phyloP scores from a whole-genome alignment of 2,888 invertebrate species.

The Anoplius nigerrimus region DNA sequence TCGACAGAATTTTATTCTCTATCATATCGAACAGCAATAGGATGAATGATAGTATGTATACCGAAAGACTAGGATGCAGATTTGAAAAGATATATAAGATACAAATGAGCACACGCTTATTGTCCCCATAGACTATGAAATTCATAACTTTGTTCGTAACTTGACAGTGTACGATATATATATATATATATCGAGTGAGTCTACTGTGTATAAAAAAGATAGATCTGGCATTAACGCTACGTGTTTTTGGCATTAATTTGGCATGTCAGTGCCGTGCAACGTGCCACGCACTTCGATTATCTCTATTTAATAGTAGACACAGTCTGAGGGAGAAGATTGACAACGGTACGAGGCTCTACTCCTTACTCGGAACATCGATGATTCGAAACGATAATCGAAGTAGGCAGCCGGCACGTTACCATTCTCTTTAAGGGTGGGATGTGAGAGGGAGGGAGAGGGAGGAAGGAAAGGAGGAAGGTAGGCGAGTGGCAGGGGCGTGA shows the following conservation, averaged over 20 bases:
- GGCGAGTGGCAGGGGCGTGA: no score
- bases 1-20: slow-evolving; percentile 34
- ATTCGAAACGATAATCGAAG: slow-evolving; percentile 9
- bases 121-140: slow-evolving; percentile 60
- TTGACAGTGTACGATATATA: slow-evolving; percentile 27
- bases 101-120: slow-evolving; percentile 60
- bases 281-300: slow-evolving; percentile 3
- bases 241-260: slow-evolving; percentile 45
- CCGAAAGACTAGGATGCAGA: slow-evolving; percentile 26
- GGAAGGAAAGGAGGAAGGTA: no score
- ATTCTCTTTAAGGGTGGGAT: slow-evolving; percentile 4
- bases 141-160: slow-evolving; percentile 21
- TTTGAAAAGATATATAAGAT: slow-evolving; percentile 46
- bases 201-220: slow-evolving; percentile 25
- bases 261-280: slow-evolving; percentile 9
- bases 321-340: background rate
- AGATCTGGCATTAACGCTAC: slow-evolving; percentile 11
- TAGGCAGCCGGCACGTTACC: slow-evolving; percentile 1
- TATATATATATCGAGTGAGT: slow-evolving; percentile 14
- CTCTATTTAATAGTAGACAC: background rate
- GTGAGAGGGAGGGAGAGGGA: no score
- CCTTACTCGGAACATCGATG: background rate
- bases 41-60: slow-evolving; percentile 23
- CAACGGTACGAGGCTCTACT: background rate
- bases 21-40: slow-evolving; percentile 30